These are phyloP conservation scores for Psephotus haematonotus DNA, from an alignment of 2,113 vertebrate species.

Conservation along the genomic window DNA sequence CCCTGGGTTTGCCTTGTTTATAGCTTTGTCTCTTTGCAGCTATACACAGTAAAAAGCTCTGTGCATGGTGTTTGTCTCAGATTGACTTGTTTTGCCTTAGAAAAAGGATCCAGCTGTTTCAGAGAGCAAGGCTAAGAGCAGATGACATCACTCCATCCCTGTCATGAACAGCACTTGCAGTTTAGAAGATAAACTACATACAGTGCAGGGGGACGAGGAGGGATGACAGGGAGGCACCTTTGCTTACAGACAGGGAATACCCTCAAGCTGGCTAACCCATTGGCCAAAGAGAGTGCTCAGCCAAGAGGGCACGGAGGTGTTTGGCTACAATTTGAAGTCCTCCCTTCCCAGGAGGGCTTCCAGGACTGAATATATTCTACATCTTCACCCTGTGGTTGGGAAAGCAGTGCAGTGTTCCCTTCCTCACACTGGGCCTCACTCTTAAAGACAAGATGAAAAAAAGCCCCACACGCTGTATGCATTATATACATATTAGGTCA, in stretches of 20 bases:
- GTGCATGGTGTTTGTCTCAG: not conserved
- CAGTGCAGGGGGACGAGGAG: not conserved
- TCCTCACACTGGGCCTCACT: constrained; percentile 10
- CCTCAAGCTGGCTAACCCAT: not conserved
- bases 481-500: constrained; percentile 56
- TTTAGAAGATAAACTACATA: not conserved
- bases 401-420: not conserved
- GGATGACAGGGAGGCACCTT: not conserved
- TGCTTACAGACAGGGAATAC: not conserved
- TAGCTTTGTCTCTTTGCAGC: not conserved
- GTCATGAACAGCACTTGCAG: not conserved
- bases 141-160: not conserved
- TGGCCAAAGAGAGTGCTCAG: not conserved
- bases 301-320: not conserved
- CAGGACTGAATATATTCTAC: not conserved
- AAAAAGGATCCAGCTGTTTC: constrained; percentile 3
- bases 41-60: not conserved
- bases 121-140: not conserved
- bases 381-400: accelerated
- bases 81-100: not conserved
- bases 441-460: not conserved
- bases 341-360: not conserved
- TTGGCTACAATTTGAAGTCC: not conserved
- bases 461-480: not conserved
- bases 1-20: not conserved